These are phyloP conservation scores for Apus apus DNA, from an alignment of 2,113 vertebrate genomes.

Conservation along the genomic window DNA sequence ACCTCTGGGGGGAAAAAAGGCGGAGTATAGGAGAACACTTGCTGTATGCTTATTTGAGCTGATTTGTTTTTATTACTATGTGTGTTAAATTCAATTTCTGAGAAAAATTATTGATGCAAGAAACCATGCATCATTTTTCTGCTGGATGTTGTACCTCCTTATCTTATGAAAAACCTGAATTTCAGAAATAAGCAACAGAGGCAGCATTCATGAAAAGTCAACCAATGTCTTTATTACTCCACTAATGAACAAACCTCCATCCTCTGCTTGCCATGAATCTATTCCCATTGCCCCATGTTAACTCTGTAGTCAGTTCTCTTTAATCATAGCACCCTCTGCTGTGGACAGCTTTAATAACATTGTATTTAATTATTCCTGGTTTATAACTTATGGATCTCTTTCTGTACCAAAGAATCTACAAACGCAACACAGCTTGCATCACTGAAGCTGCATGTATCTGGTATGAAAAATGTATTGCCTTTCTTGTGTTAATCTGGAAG, in stretches of 20 bases:
- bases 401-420: background rate
- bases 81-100: background rate
- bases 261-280: background rate
- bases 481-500: background rate
- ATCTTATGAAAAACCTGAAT: background rate
- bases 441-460: background rate
- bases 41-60: background rate
- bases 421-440: background rate
- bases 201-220: background rate
- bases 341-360: constrained; percentile 41
- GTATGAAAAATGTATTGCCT: background rate
- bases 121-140: background rate
- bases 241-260: background rate
- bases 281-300: background rate
- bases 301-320: constrained; percentile 28
- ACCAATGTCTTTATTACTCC: background rate
- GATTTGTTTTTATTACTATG: background rate
- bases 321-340: constrained; percentile 62
- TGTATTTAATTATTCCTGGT: background rate
- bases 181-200: background rate
- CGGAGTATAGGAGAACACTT: background rate
- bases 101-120: background rate
- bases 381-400: background rate
- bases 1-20: background rate
- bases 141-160: background rate